Evolutionary conservation across 2,797 vertebrate species (phyloP).

Genomic region (Cetoscarus ocellatus): DNA sequence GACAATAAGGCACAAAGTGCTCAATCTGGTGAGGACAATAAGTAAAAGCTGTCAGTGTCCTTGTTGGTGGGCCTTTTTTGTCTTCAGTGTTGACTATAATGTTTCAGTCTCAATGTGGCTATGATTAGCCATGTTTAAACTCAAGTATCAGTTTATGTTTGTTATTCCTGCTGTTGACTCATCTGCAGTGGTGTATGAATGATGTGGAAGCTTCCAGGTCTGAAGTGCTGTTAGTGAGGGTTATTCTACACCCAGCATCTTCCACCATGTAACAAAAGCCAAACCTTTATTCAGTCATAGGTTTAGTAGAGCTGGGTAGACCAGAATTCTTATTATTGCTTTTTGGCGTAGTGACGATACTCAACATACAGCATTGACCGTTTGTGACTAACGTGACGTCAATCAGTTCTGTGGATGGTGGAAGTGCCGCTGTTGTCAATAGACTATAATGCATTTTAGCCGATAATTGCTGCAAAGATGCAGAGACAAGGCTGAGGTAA

Average conservation of each 20-base stretch:
- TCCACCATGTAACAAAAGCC: slow-evolving; percentile 64
- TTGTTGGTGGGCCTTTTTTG: slow-evolving; percentile 19
- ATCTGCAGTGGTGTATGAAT: slow-evolving; percentile 39
- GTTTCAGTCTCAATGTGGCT: slow-evolving; percentile 56
- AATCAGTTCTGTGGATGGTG: too few relatives aligned
- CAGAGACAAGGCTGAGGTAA: too few relatives aligned
- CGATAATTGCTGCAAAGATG: too few relatives aligned
- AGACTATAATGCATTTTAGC: too few relatives aligned
- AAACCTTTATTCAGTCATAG: slow-evolving; percentile 17
- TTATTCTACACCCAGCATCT: slow-evolving; percentile 27
- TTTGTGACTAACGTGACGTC: too few relatives aligned
- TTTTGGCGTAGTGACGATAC: too few relatives aligned
- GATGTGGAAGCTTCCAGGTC: slow-evolving; percentile 55
- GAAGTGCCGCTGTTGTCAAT: too few relatives aligned
- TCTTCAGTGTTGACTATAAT: slow-evolving; percentile 43
- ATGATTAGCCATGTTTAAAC: slow-evolving; percentile 44
- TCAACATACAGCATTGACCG: too few relatives aligned
- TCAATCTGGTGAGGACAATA: slow-evolving; percentile 9
- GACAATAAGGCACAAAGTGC: slow-evolving; percentile 25
- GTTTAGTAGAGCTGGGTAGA: background rate
- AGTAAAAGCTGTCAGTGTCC: slow-evolving; percentile 36
- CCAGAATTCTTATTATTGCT: too few relatives aligned
- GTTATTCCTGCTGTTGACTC: slow-evolving; percentile 61
- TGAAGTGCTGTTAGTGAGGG: slow-evolving; percentile 21
- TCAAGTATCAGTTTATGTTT: slow-evolving; percentile 51